Evolutionary conservation across 2,113 vertebrate genomes (phyloP), one percentile per base, ranked within the genome.

Genomic region (Istiophorus platypterus): DNA sequence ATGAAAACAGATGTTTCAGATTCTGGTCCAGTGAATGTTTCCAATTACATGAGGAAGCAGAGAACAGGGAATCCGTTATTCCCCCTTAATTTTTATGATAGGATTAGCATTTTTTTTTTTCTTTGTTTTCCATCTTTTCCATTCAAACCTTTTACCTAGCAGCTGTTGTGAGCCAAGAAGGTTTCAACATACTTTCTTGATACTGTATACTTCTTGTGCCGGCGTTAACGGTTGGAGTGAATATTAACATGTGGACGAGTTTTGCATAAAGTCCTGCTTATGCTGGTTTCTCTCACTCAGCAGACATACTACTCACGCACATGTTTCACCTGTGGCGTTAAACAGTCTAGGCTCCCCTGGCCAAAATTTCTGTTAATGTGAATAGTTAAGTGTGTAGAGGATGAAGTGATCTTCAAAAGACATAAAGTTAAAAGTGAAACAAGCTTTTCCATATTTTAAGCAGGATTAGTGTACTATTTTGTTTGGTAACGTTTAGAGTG

Each of bases 1-100:
- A 69, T 63, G 29, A 26, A 27, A 34, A 45, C 61, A 77, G 67
- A 75, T 87, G 89, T 87, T 86, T 75, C 31, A 57, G 20, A 78
- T 78, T 76, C 24, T 51, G 1, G 42, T 37, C 61, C 34, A 49
- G 20, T 24, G 13, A 73, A 61, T 87, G 73, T 74, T 77, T 88
- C 41, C 62, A 88, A 68, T 78, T 78, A 72, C 13, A 82, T 5
- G 52, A 75, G 29, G n/a, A 80, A 69, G 52, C 17, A 63, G 41
- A 66, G 45, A 71, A 76, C 27, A 52, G 41, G 27, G 13, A 74
- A 39, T 57, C 20, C 17, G 8, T 72, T 62, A 13, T 70, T 73
- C 41, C 24, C 1, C 42, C 27, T 54, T 29, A 56, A 29, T 63
- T 47, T 64, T 59, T 69, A 54, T 24, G 20, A 71, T 70, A 31